These are phyloP conservation scores for Scaptomyza graminum DNA, from an alignment of 1,140 invertebrate species.

Conservation along the genomic window DNA sequence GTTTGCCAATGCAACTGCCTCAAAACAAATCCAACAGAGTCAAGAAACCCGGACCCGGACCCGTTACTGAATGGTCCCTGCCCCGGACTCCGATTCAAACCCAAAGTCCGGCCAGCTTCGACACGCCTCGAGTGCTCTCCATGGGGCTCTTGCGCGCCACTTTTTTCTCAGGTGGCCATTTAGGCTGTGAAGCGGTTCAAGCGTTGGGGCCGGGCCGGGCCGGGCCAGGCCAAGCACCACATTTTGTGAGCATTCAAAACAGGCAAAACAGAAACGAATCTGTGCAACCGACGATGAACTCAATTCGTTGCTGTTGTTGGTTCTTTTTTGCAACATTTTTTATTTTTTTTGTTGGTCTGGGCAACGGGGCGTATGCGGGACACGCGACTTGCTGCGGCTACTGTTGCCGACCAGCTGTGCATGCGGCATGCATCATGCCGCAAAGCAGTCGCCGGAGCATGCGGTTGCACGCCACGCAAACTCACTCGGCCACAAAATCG, in stretches of 20 bases:
- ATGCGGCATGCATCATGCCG: slow-evolving; percentile 21
- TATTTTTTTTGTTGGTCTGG: not conserved
- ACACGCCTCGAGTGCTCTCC: slow-evolving; percentile 54
- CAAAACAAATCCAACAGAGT: slow-evolving; percentile 30
- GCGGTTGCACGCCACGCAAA: slow-evolving; percentile 39
- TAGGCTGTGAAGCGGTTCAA: slow-evolving; percentile 20
- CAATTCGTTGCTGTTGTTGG: slow-evolving; percentile 37
- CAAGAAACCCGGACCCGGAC: slow-evolving; percentile 4
- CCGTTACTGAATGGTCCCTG: not conserved
- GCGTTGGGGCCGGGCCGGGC: slow-evolving; percentile 5
- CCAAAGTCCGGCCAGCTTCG: not conserved
- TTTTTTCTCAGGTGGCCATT: slow-evolving; percentile 26
- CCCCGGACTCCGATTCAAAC: not conserved
- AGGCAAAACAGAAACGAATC: slow-evolving; percentile 28
- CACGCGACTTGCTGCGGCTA: slow-evolving; percentile 17
- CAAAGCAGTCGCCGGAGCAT: slow-evolving; percentile 42
- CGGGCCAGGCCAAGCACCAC: slow-evolving; percentile 4
- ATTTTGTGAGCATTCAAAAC: slow-evolving; percentile 25
- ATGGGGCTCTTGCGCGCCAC: slow-evolving; percentile 31
- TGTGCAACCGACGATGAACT: slow-evolving; percentile 54
- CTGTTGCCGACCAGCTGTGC: slow-evolving; percentile 31
- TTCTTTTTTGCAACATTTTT: not conserved
- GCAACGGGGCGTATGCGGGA: slow-evolving; percentile 36
- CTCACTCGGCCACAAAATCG: slow-evolving; percentile 55
- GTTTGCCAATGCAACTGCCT: slow-evolving; percentile 36